Evolutionary conservation across 1,140 invertebrate species (phyloP), one percentile per base, ranked within the genome.

Genomic region (Zaprionus ghesquierei): DNA sequence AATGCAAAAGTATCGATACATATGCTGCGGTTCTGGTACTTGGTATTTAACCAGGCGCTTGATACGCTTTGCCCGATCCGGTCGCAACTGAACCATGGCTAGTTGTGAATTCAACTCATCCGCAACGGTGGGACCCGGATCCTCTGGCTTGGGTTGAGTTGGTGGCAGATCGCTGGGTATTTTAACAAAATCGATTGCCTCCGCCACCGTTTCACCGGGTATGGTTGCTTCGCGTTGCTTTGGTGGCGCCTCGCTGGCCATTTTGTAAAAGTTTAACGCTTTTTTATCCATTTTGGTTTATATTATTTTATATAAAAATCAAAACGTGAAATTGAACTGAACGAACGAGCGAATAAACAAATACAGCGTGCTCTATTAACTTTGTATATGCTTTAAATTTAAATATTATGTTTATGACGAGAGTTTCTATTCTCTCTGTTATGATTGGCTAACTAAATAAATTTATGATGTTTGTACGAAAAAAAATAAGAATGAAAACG

Each of bases 41-140:
- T 68, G 58, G 2, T 71, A 74, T 33, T 79, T 90, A 1, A 86
- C 85, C 50, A 91, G 53, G 5, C 79, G 75, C 6, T 78, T 77
- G 15, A 91, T 90, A 6, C 55, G 65, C 10, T 85, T 75, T 5
- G 79, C 73, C 2, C 62, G 79, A 22, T 81, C 58, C 3, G 79
- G 71, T 1, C 90, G 82, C 15, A 89, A 58, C 27, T 86, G 74
- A 0, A 90, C 73, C 69, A 91, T 75, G 25, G 71, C 70, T 29
- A 89, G 46, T 0, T 78, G 77, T 0, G 74, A 75, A 22, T 91
- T 90, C 1, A 91, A 29, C 55, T 91, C 90, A 59, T 91, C 79
- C 0, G 77, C 75, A 10, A 91, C 90, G 3, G 89, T 82, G 22
- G 66, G 65, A 8, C 41, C 68, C n/a, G 41, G 18, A 1, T 60